These are phyloP conservation scores for Lepisosteus oculatus DNA, from an alignment of 2,113 vertebrate genomes.

Conservation along the genomic window DNA sequence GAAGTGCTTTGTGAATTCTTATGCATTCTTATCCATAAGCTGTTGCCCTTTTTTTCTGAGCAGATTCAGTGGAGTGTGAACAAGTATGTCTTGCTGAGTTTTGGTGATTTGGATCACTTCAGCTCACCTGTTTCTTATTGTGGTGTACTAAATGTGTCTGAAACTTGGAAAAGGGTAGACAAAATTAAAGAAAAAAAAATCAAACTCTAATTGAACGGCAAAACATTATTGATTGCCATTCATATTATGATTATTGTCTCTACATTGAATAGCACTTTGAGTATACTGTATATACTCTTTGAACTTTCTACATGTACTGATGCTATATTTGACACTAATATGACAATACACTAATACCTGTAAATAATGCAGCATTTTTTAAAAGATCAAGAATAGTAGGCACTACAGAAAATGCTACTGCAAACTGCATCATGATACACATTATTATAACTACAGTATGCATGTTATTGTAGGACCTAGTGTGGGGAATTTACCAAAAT, in stretches of 20 bases:
- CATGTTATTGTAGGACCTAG: no score
- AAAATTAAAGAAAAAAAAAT: neutral
- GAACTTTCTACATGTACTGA: no score
- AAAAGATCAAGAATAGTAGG: slow-evolving; percentile 8
- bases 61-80: slow-evolving; percentile 19
- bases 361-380: slow-evolving; percentile 36
- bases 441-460: neutral
- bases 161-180: neutral
- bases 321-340: no score
- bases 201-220: neutral
- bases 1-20: slow-evolving; percentile 20
- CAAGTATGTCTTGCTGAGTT: neutral
- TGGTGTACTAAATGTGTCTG: slow-evolving; percentile 6
- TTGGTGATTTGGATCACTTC: slow-evolving; percentile 10
- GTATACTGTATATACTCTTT: neutral
- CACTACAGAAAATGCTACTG: no score
- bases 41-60: slow-evolving; percentile 18
- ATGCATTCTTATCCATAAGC: slow-evolving; percentile 11
- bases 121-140: slow-evolving; percentile 9
- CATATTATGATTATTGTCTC: neutral
- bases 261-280: slow-evolving; percentile 1
- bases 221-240: neutral
- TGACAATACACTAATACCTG: no score
- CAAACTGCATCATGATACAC: neutral
- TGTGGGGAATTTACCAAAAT: no score